phyloP scores from a whole-genome alignment of 2,797 vertebrate genomes.

The Poeciliopsis turneri region DNA sequence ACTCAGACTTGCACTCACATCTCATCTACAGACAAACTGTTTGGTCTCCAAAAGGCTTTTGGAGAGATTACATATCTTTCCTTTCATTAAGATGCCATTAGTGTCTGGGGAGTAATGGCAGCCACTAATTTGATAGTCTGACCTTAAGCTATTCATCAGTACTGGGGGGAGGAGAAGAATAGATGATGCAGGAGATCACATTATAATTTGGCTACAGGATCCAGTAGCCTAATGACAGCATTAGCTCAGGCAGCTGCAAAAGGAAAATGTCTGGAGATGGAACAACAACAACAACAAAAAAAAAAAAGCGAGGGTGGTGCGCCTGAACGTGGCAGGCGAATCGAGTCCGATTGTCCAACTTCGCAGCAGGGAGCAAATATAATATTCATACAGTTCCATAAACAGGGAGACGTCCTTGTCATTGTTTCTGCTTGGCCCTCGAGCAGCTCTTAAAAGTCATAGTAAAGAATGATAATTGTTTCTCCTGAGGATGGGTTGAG shows the following conservation, averaged over 20 bases:
- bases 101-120: slow-evolving; percentile 79
- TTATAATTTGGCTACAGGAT: slow-evolving; percentile 81
- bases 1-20: slow-evolving; percentile 53
- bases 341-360: slow-evolving; percentile 46
- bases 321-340: slow-evolving; percentile 32
- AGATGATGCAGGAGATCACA: slow-evolving; percentile 75
- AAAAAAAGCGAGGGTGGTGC: slow-evolving; percentile 9
- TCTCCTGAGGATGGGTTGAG: slow-evolving; percentile 52
- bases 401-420: slow-evolving; percentile 60
- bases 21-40: slow-evolving; percentile 71
- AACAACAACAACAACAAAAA: slow-evolving; percentile 23
- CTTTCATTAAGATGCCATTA: slow-evolving; percentile 81
- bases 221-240: slow-evolving; percentile 74
- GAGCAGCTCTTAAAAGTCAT: slow-evolving; percentile 70
- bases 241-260: slow-evolving; percentile 75
- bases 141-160: slow-evolving; percentile 81
- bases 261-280: slow-evolving; percentile 68
- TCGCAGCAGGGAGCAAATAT: slow-evolving; percentile 61
- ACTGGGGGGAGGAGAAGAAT: slow-evolving; percentile 68
- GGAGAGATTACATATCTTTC: slow-evolving; percentile 74
- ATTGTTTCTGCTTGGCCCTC: slow-evolving; percentile 55
- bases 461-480: slow-evolving; percentile 69
- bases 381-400: slow-evolving; percentile 64
- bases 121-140: slow-evolving; percentile 78
- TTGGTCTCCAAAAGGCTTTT: slow-evolving; percentile 72